These are phyloP conservation scores for Cryptus viduatorius DNA, from an alignment of 2,888 invertebrate genomes.

Conservation along the genomic window DNA sequence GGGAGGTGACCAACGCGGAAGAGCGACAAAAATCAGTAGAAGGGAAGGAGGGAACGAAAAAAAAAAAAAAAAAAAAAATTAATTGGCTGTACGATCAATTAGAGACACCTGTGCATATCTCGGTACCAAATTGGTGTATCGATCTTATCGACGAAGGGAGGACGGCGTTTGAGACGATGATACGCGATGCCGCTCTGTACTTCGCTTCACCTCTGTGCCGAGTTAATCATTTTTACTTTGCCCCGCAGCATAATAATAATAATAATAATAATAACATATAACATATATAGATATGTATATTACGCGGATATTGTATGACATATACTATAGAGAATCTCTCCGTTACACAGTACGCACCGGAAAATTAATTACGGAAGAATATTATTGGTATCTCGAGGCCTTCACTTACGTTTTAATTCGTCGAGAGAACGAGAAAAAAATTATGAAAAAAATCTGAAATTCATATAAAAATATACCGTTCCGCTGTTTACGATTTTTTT, in stretches of 20 bases:
- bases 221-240: constrained; percentile 52
- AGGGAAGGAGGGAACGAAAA: constrained; percentile 25
- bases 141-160: constrained; percentile 63
- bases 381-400: constrained; percentile 41
- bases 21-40: constrained; percentile 53
- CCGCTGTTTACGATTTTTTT: background rate
- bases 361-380: constrained; percentile 50
- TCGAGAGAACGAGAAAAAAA: constrained; percentile 15
- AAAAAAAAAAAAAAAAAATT: constrained; percentile 56
- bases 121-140: constrained; percentile 64
- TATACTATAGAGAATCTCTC: background rate
- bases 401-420: constrained; percentile 53
- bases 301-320: constrained; percentile 1
- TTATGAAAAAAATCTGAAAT: constrained; percentile 4
- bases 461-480: constrained; percentile 43
- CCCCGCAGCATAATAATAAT: constrained; percentile 11
- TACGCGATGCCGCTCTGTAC: background rate
- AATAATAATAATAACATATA: constrained; percentile 2
- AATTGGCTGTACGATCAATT: constrained; percentile 66
- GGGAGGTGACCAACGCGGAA: constrained; percentile 14
- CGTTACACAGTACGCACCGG: constrained; percentile 10
- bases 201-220: constrained; percentile 2
- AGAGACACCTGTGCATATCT: constrained; percentile 64
- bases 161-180: background rate
- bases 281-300: constrained; percentile 12